Percentiles rank a stretch among this genome's conserved stretches.
phyloP scores from a whole-genome alignment of 1,140 invertebrate genomes.

The Maniola jurtina region DNA sequence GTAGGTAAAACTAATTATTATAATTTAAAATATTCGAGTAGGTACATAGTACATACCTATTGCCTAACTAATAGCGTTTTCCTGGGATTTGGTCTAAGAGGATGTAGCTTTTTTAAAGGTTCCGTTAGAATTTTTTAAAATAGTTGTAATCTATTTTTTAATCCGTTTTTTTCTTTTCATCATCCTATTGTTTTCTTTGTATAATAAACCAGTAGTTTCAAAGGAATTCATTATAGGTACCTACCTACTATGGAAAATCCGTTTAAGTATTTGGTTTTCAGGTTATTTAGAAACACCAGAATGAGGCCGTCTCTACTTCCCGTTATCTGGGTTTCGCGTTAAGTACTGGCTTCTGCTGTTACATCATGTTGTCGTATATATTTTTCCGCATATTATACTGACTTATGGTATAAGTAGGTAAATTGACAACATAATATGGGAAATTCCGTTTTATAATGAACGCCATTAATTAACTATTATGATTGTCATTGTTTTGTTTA shows the following conservation, averaged over 20 bases:
- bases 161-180: no score
- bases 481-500: slow-evolving; percentile 1
- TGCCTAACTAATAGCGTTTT: no score
- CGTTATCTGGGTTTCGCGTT: background rate
- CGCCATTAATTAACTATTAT: background rate
- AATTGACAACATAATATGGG: slow-evolving; percentile 8
- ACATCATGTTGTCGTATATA: background rate
- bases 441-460: slow-evolving; percentile 2
- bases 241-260: background rate
- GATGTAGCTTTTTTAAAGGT: no score
- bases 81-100: no score
- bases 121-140: no score
- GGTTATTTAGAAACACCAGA: background rate
- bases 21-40: no score
- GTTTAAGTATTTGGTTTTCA: background rate
- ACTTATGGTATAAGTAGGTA: background rate
- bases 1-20: no score
- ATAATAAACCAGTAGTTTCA: no score
- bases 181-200: no score
- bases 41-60: no score
- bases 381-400: background rate
- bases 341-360: background rate
- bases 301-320: background rate
- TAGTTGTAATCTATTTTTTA: no score
- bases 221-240: background rate